Conservation (phyloP, 2,113 vertebrate species). For the Xiphias gladius region DNA sequence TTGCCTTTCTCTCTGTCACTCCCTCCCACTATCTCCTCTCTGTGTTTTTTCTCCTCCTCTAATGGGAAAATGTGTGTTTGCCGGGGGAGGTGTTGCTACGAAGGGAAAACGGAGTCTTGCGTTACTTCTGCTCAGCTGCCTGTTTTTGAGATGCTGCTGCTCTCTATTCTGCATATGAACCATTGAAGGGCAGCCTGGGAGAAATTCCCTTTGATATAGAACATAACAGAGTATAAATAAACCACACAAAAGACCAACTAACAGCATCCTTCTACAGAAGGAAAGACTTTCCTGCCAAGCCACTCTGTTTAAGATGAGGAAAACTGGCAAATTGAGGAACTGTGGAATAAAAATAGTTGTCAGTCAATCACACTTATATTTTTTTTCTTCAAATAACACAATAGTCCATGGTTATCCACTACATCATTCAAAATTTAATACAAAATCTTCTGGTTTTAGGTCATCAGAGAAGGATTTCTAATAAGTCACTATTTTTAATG, state of each 20-base stretch:
- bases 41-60: conserved; percentile 27
- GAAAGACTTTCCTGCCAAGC: conserved; percentile 37
- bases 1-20: neutral
- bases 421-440: neutral
- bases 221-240: conserved; percentile 68
- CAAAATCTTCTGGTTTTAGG: neutral
- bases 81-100: conserved; percentile 59
- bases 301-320: conserved; percentile 30
- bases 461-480: neutral
- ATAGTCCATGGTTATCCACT: neutral
- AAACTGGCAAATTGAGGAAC: neutral
- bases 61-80: conserved; percentile 53
- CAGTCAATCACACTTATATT: neutral
- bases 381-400: neutral
- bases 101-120: conserved; percentile 57
- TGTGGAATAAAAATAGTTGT: conserved; percentile 18
- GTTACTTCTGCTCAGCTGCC: conserved; percentile 74
- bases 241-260: conserved; percentile 65
- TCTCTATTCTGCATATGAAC: conserved; percentile 61
- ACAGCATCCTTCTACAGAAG: conserved; percentile 29
- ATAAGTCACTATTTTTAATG: neutral
- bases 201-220: conserved; percentile 69
- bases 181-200: conserved; percentile 64
- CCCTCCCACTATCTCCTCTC: conserved; percentile 26
- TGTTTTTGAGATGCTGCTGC: conserved; percentile 61